Base-by-base conservation (phyloP, 92 coral and sea anemone species). In the Paragorgia papillata region DNA sequence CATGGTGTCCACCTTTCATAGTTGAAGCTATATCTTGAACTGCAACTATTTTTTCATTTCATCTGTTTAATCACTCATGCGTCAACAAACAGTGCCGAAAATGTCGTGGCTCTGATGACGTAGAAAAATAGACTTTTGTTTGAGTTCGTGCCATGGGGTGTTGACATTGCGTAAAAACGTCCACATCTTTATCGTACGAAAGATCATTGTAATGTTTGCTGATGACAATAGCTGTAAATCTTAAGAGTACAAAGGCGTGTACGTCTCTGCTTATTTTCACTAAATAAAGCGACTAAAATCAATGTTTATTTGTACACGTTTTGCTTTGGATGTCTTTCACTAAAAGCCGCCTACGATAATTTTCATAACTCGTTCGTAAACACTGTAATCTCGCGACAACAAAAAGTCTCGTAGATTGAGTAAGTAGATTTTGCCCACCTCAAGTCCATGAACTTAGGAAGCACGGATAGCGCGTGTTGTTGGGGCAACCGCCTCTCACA, bases 241-340 rank as follows among this genome's bases (percentile, higher is more conserved):
- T 46, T 46, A 2, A 7, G n/a, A 46, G 53, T 15, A 46, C 53
- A 46, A 15, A 46, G 53, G 53, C n/a, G 53, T 46, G 53, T 46
- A 46, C 14, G n/a, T 46, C 53, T 46, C n/a, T 46, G 14, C 53
- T 46, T 46, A 46, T 46, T 46, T 46, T 46, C 53, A 46, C 53
- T 2, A 15, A 6, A 15, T 15, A 46, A 46, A 46, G 12, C 2
- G n/a, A 46, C 53, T 7, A 15, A 2, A 15, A 46, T 46, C 12
- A 46, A 46, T 15, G n/a, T 46, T 46, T 46, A 7, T 6, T 15
- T 15, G 53, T 15, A 6, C 53, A 46, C n/a, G 53, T 7, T 15
- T 46, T 15, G 43, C 43, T 37, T 5, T 37, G 43, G 43, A 37
- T 46, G 53, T 15, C 53, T 2, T 46, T 46, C 53, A 2, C 15